Base-by-base conservation (phyloP, 1,140 invertebrate genomes). In the Babylonia areolata region DNA sequence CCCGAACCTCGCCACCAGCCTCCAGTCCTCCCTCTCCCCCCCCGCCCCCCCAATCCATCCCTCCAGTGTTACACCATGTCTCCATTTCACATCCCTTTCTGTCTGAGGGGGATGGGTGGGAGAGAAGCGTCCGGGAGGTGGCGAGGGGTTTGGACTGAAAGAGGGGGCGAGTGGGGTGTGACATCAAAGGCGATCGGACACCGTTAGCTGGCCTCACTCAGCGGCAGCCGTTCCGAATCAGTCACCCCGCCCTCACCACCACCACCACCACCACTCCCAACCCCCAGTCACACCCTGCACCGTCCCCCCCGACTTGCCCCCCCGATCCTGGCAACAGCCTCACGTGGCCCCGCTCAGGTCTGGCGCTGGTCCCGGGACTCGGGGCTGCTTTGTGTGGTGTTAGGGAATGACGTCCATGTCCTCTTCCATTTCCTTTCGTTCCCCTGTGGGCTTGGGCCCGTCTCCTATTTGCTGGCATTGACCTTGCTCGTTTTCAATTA, bases 151-250 rank as follows among this genome's bases (percentile, higher is more conserved):
- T 35, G n/a, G n/a, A 85, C 20, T 39, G 31, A 84, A 40, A 51
- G 85, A 81, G 85, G 33, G 75, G 71, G 58, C 9, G 46, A 31
- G 31, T 51, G 46, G 9, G 69, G 37, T 40, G 78, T 31, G 85
- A 58, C 77, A 86, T 40, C 58, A 54, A 81, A 64, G 51, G 77
- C 9, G 79, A 82, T 40, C 37, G 75, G 75, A 77, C 75, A 77
- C 75, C 31, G 12, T 73, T 33, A 37, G 71, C 71, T 35, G 31
- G 78, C 75, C 31, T 6, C 12, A 6, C 35, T 39, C 75, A 78
- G 2, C 40, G 35, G 40, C 35, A 78, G 75, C 40, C 35, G 31
- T 54, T 80, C 46, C n/a, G 28, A 39, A 28, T 31, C 78, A 3
- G 40, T 80, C 78, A n/a, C 71, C 71, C 39, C 9, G 37, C 12